A percentile compares a stretch with the other conserved stretches of the same genome.
phyloP scores from a whole-genome alignment of 2,113 vertebrate genomes.

The Oxyura jamaicensis region DNA sequence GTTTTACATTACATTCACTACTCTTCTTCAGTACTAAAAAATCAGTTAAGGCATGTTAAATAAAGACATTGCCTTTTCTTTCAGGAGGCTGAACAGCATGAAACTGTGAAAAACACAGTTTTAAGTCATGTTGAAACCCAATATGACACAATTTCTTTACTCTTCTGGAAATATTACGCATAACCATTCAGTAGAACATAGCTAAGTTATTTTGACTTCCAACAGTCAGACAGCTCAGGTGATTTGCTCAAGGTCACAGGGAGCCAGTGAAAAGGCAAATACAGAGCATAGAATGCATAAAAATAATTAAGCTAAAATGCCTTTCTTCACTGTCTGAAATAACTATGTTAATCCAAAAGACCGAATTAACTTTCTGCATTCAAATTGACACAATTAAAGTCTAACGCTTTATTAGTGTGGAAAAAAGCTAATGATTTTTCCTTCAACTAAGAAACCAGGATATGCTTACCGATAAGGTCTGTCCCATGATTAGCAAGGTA shows the following conservation, averaged over 20 bases:
- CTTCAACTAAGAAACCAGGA: background rate
- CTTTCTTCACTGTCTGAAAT: background rate
- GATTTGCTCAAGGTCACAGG: background rate
- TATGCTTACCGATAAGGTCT: background rate
- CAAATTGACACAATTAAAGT: background rate
- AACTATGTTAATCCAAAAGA: background rate
- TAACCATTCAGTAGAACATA: accelerated
- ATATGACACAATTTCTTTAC: background rate
- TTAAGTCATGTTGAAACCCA: background rate
- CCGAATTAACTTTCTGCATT: background rate
- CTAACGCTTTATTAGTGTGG: background rate
- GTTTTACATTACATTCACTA: background rate
- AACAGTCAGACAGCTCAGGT: background rate
- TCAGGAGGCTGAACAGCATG: background rate
- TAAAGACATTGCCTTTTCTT: background rate
- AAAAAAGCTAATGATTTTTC: background rate
- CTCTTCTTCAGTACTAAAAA: background rate
- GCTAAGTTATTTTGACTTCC: background rate
- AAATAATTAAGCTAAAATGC: background rate
- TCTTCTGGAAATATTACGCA: background rate
- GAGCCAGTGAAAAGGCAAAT: background rate
- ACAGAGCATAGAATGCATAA: background rate
- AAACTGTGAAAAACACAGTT: background rate
- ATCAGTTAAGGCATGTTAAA: background rate
- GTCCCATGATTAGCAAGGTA: background rate